phyloP scores from a whole-genome alignment of 1,140 invertebrate species.

The Fopius arisanus region DNA sequence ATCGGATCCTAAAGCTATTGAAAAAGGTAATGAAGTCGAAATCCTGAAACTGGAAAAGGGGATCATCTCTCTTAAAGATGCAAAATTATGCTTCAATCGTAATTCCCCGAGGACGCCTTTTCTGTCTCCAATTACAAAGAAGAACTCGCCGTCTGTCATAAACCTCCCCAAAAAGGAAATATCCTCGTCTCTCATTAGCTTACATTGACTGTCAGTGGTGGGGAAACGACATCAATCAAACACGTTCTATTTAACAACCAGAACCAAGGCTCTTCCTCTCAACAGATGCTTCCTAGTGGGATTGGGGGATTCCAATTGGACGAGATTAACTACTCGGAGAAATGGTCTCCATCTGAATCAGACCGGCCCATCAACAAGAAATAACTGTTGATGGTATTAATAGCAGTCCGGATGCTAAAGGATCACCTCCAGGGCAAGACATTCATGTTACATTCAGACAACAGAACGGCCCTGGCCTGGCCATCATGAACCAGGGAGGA shows the following conservation, averaged over 20 bases:
- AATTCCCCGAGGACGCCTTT: conserved; percentile 9
- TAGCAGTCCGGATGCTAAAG: conserved; percentile 33
- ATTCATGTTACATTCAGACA: conserved; percentile 48
- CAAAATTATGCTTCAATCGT: conserved; percentile 24
- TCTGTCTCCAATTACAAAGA: conserved; percentile 11
- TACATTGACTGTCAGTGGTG: background rate
- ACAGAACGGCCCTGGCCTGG: conserved; percentile 39
- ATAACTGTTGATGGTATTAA: conserved; percentile 43
- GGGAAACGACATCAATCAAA: background rate
- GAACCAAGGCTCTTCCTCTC: background rate
- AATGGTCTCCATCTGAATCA: conserved; percentile 36
- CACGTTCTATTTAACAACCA: background rate
- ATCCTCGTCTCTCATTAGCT: conserved; percentile 27
- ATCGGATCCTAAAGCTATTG: background rate
- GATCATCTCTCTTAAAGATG: conserved; percentile 14
- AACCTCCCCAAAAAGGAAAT: conserved; percentile 25
- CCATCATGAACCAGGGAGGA: conserved; percentile 37
- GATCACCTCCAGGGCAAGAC: conserved; percentile 24
- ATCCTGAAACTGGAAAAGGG: background rate
- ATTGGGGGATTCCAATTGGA: conserved; percentile 42
- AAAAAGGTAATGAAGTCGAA: background rate
- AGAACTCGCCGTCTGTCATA: conserved; percentile 22
- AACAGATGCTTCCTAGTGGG: conserved; percentile 45
- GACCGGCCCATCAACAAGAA: conserved; percentile 45
- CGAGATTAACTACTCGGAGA: conserved; percentile 23